Evolutionary conservation across 1,140 invertebrate genomes (phyloP), one percentile per base, ranked within the genome.

Genomic region (Leptonema lineaticorne): DNA sequence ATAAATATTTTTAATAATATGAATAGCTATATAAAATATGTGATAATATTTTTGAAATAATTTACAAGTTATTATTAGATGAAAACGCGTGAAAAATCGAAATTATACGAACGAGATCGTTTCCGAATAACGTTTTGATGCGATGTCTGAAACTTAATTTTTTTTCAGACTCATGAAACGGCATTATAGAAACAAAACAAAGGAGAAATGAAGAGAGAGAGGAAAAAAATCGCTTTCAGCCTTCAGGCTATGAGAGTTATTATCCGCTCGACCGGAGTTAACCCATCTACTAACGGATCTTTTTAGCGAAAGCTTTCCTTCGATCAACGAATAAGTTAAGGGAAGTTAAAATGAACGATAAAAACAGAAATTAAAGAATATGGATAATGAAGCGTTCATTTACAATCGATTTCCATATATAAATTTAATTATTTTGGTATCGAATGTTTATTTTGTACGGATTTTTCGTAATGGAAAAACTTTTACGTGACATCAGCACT

Each of bases 181-280:
- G 22, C 20, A n/a, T n/a, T n/a, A n/a, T n/a, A n/a, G n/a, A n/a
- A n/a, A n/a, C n/a, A n/a, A n/a, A n/a, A n/a, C n/a, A n/a, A n/a
- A n/a, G n/a, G n/a, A n/a, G n/a, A n/a, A n/a, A n/a, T n/a, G n/a
- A n/a, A n/a, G n/a, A n/a, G 46, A 3, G n/a, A 18, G 46, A 33
- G 24, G 24, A 60, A 60, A 60, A 60, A 30, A 22, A 60, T 60
- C 11, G 58, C 37, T 41, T 48, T 30, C 27, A 11, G 3, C 60
- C 33, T 24, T 1, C 11, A 8, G 60, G 60, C 60, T 27, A 64
- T 20, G 27, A 64, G 45, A 63, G 33, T 63, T 64, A 64, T 50
- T 64, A 64, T 50, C 24, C 62, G 45, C 62, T 64, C 27, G 62
- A 22, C 26, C 45, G 62, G 45, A 64, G 45, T 50, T 50, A 64